Evolutionary conservation across 2,797 vertebrate species (phyloP), one percentile per base, ranked within the genome.

Genomic region (Myoxocephalus aenaeus): DNA sequence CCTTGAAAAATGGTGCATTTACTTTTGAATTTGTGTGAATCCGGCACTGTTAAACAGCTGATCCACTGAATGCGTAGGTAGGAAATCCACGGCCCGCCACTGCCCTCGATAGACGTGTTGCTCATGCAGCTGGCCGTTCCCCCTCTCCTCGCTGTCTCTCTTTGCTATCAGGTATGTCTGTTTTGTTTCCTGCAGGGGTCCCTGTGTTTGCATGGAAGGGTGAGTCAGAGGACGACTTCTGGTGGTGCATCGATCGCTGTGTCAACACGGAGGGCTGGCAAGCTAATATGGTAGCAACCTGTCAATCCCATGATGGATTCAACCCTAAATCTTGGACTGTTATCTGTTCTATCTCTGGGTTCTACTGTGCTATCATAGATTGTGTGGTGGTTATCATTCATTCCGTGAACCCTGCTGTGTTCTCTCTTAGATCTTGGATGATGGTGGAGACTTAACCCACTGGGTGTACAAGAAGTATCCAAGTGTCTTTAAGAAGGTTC

Each of bases 381-480:
- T 56, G 14, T 34, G 3, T 38, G 3, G 25, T 70, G 51, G 20
- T 70, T 25, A 25, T 73, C 34, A 34, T 54, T 70, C 18, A 59
- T 32, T 25, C 0, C 25, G 17, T 51, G 40, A 13, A 46, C 20
- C 57, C 25, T 62, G 34, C 68, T 92, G 70, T 75, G 20, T 32
- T 70, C 79, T 51, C 27, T 83, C 32, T 85, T 86, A 99, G 98
- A 98, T 99, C 88, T 94, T 99, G 94, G 98, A 99, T 65, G 98
- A 99, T 18, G 98, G 98, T 1, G 98, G 98, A 73, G 98, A 99
- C 88, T 94, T 99, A 91, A 99, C 98, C 84, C 98, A 99, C 70
- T 99, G 98, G 98, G 97, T 99, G 83, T 99, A 99, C 94, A 99
- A 99, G 93, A 99, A 99, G 90, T 98, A 99, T 79, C 98, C 97